Base-by-base conservation (phyloP, 2,113 vertebrate genomes). In the Seriola rivoliana region DNA sequence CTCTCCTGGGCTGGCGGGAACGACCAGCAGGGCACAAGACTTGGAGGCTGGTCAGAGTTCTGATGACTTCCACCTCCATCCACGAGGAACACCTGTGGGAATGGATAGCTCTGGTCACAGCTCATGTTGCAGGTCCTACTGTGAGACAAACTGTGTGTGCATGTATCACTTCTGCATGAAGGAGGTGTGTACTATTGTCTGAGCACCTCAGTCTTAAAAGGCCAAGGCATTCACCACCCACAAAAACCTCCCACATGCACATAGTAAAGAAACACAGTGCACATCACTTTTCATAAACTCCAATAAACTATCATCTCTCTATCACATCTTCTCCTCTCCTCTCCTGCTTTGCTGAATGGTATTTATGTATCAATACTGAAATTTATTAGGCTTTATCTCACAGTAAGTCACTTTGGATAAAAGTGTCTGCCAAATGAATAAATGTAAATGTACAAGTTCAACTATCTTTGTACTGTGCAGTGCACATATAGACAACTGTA, bases 71-170 rank as follows among this genome's bases (percentile, higher is more conserved):
- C 84, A 0, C 73, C 74, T n/a, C 46, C 42, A 23, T 94, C 86
- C 82, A 93, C 91, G 0, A 87, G 64, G 52, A 91, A 93, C 62
- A 91, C 86, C 77, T 92, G 85, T 7, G 91, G 93, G 54, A 78
- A 75, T 0, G 92, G 91, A 36, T 90, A 86, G 42, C 5, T 88
- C 78, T 88, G 91, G 52, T 91, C 84, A 42, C 19, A 66, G 85
- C 69, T 94, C 89, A 94, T 91, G 76, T 23, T 90, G 89, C 67
- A 78, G 57, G 76, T 84, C 70, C 69, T 46, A 57, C 25, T 1
- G 44, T 23, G 29, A 78, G 44, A 67, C 32, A 17, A 54, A 25
- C 10, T 71, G 32, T 25, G n/a, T 70, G 78, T 55, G 66, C 25
- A 68, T 87, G 64, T 70, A 17, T 71, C 2, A 16, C 48, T 62